Evolutionary conservation across 2,113 vertebrate species (phyloP), one percentile per base, ranked within the genome.

Genomic region (Andinoacara biseriatus): DNA sequence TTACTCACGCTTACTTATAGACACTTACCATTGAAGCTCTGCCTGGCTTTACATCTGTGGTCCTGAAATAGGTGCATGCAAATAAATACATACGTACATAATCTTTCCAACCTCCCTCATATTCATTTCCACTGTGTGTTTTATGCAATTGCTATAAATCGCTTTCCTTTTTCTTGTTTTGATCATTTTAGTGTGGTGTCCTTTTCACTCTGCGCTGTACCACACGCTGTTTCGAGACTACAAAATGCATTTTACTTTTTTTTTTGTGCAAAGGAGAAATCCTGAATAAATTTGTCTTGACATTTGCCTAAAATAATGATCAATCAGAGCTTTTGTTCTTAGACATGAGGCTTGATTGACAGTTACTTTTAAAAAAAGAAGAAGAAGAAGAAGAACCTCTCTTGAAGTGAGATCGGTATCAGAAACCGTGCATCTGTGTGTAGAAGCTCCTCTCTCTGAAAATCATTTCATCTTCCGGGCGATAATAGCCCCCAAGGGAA

Each of bases 381-480:
- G 15, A 54, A 9, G 22, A 20, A 43, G 38, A 69, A 72, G 46
- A 49, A 46, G n/a, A 83, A 24, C 17, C 80, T 60, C 65, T 67
- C 61, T 83, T 43, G 29, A 85, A 86, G 35, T 57, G 81, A 38
- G 24, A 59, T 80, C 38, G 13, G 74, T 80, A 85, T 89, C 88
- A 87, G 62, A 89, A 67, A 33, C 24, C 10, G 59, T 88, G 80
- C 77, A 88, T 92, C 82, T 89, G 86, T 86, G 82, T 80, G 84
- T 78, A 76, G 79, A 90, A 88, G 87, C 91, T 87, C 74, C 78
- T 81, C 89, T 75, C 82, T 92, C 89, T 87, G 92, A 92, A 91
- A 94, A 94, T 92, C 86, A 91, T 94, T 94, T 95, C 77, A 93
- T 95, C 91, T 92, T 87, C 82, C 56, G 31, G 82, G 89, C 60